A percentile compares a stretch with the other conserved stretches of the same genome.
Conservation (phyloP, 2,113 vertebrate genomes). For the Phocoena sinus region DNA sequence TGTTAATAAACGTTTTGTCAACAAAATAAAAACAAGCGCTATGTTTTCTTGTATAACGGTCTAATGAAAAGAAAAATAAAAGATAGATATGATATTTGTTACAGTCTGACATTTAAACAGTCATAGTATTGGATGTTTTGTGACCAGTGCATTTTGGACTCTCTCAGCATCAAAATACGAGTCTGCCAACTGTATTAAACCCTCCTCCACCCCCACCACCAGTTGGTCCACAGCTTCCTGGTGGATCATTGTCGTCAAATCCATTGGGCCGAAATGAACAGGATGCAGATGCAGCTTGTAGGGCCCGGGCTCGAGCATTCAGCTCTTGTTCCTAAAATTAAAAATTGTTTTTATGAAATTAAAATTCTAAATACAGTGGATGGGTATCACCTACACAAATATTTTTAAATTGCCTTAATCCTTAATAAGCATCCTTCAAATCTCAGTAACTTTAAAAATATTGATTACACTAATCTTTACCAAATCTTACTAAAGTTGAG, state of each 20-base stretch:
- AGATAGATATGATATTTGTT: conserved; percentile 67
- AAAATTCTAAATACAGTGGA: background rate
- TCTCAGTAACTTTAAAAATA: background rate
- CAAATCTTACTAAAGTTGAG: background rate
- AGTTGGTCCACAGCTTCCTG: conserved; percentile 95
- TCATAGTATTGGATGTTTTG: conserved; percentile 68
- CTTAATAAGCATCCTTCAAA: background rate
- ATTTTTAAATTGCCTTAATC: background rate
- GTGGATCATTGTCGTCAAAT: conserved; percentile 97
- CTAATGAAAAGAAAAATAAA: conserved; percentile 72
- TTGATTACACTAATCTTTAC: background rate
- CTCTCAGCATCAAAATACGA: conserved; percentile 90
- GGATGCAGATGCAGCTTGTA: conserved; percentile 93
- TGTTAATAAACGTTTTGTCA: conserved; percentile 79
- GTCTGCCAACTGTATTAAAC: conserved; percentile 93
- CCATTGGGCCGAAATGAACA: conserved; percentile 96
- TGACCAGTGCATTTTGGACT: conserved; percentile 78
- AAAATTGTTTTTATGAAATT: conserved; percentile 52
- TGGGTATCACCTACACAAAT: background rate
- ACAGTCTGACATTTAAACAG: conserved; percentile 76
- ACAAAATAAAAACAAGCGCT: conserved; percentile 77
- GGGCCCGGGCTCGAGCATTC: conserved; percentile 92
- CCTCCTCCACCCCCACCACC: conserved; percentile 93
- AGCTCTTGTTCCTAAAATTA: conserved; percentile 94
- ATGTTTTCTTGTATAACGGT: conserved; percentile 74